phyloP scores from a whole-genome alignment of 2,888 invertebrate genomes.

The Sarcophaga caerulescens region DNA sequence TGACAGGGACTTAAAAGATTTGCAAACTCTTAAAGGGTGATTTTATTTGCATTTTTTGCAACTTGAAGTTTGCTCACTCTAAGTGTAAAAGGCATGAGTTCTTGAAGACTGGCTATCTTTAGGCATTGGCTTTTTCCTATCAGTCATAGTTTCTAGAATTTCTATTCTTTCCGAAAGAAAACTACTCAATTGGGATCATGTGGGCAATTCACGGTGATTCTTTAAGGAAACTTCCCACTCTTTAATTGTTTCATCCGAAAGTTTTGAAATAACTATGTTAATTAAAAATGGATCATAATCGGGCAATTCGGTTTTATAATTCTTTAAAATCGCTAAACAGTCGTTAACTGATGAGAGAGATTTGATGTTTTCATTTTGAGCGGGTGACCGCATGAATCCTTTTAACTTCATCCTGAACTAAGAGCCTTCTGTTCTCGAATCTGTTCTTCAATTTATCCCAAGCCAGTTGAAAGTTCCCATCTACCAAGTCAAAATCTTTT shows the following conservation, averaged over 20 bases:
- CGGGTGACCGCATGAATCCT: neutral
- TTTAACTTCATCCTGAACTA: constrained; percentile 31
- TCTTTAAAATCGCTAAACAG: constrained; percentile 6
- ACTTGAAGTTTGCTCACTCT: too few species aligned
- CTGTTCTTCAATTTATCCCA: neutral
- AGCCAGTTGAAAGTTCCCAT: neutral
- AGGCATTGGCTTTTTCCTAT: too few species aligned
- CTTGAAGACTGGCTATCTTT: too few species aligned
- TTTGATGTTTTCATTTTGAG: neutral
- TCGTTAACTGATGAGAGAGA: constrained; percentile 6
- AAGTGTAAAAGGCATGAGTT: too few species aligned
- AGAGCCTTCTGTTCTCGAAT: constrained; percentile 24
- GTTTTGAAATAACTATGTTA: neutral
- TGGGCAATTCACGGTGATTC: too few species aligned
- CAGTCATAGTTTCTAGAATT: constrained; percentile 7
- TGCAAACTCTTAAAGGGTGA: too few species aligned
- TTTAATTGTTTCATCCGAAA: constrained; percentile 24
- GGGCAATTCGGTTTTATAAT: too few species aligned
- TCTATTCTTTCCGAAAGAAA: constrained; percentile 20
- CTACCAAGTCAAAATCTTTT: too few species aligned
- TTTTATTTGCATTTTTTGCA: too few species aligned
- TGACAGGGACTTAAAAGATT: too few species aligned
- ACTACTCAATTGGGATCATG: too few species aligned
- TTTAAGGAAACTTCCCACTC: too few species aligned
- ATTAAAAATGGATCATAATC: neutral